phyloP scores from a whole-genome alignment of 2,113 vertebrate species.

The Turnix velox region DNA sequence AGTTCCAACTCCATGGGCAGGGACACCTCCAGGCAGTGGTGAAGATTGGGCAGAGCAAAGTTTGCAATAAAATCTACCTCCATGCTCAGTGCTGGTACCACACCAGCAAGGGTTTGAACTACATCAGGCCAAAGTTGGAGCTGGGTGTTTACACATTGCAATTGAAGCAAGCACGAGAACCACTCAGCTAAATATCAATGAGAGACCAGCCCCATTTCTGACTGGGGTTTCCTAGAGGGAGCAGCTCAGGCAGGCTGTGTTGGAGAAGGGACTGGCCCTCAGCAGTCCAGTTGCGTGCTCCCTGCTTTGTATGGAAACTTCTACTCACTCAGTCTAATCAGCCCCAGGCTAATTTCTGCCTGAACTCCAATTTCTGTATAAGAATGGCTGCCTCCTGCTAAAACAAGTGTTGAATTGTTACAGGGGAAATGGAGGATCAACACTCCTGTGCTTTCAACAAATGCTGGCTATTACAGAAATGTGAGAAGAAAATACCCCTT shows the following conservation, averaged over 20 bases:
- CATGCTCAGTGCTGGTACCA: neutral
- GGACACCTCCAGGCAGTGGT: too few relatives aligned
- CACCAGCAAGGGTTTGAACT: neutral
- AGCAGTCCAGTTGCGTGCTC: neutral
- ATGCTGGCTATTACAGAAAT: neutral
- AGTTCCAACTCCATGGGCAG: too few relatives aligned
- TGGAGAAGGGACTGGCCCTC: neutral
- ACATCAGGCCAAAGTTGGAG: fast-evolving
- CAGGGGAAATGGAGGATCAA: neutral
- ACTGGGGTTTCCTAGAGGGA: fast-evolving
- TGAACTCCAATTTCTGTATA: neutral
- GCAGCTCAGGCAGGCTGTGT: neutral
- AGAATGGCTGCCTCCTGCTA: neutral
- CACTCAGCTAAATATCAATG: fast-evolving
- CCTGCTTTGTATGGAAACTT: neutral
- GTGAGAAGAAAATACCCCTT: neutral
- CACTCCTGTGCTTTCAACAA: neutral
- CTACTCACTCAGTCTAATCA: neutral
- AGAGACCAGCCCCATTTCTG: neutral
- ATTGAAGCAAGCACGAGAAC: neutral
- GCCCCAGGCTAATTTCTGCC: neutral
- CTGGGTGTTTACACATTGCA: neutral
- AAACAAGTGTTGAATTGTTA: neutral
- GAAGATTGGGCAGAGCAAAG: neutral
- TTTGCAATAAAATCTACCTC: neutral